These are phyloP conservation scores for Xanthia icteritia DNA, from an alignment of 2,888 invertebrate species.

Conservation along the genomic window DNA sequence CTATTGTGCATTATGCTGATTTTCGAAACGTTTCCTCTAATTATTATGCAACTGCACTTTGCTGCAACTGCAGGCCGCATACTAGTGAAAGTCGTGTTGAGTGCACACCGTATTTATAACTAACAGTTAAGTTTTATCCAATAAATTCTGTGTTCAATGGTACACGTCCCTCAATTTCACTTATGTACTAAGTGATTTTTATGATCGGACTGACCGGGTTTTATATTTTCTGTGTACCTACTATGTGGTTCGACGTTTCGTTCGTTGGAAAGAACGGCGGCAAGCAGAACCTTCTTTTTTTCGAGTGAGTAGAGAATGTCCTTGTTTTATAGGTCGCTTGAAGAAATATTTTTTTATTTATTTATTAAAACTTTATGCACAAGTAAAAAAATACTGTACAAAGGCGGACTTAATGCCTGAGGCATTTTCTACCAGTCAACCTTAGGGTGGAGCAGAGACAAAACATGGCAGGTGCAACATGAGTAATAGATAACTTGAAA, in stretches of 20 bases:
- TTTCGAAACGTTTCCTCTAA: slow-evolving; percentile 83
- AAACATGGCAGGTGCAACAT: too few relatives aligned
- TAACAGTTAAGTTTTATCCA: slow-evolving; percentile 52
- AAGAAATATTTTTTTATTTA: too few relatives aligned
- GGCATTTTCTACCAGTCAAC: too few relatives aligned
- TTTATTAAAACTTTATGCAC: too few relatives aligned
- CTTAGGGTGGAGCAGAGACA: too few relatives aligned
- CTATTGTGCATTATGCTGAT: slow-evolving; percentile 72
- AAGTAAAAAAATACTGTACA: too few relatives aligned
- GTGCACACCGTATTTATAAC: slow-evolving; percentile 55
- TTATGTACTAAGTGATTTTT: slow-evolving; percentile 70
- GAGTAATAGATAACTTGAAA: too few relatives aligned
- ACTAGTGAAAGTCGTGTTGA: slow-evolving; percentile 77
- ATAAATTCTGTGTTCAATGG: slow-evolving; percentile 53
- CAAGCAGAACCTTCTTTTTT: slow-evolving; percentile 77
- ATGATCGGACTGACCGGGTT: slow-evolving; percentile 61
- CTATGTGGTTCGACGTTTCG: slow-evolving; percentile 83
- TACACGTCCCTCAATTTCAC: slow-evolving; percentile 66
- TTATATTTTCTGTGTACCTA: slow-evolving; percentile 53
- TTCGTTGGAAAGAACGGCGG: slow-evolving; percentile 78
- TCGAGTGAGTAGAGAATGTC: slow-evolving; percentile 78
- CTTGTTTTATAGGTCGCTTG: neutral
- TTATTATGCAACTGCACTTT: slow-evolving; percentile 71
- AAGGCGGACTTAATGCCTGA: too few relatives aligned
- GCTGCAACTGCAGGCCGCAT: slow-evolving; percentile 37